phyloP scores from a whole-genome alignment of 2,888 invertebrate genomes.

The Mesochorus sp. region DNA sequence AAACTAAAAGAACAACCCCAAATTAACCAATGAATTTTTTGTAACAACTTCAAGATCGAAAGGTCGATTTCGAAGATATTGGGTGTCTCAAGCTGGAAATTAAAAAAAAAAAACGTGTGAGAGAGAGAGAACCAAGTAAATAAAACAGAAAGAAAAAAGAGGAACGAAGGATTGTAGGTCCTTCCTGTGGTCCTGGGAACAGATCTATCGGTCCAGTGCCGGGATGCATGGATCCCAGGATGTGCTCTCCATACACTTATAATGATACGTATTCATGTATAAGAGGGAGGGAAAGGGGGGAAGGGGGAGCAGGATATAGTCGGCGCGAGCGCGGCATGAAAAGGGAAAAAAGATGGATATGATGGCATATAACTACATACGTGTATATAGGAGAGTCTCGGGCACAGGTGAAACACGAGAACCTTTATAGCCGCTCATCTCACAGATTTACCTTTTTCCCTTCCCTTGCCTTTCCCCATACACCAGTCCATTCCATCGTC shows the following conservation, averaged over 20 bases:
- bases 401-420: slow-evolving; percentile 79
- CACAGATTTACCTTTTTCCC: slow-evolving; percentile 39
- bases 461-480: slow-evolving; percentile 17
- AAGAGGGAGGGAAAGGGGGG: no score
- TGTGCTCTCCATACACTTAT: slow-evolving; percentile 23
- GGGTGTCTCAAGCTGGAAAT: slow-evolving; percentile 22
- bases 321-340: slow-evolving; percentile 51
- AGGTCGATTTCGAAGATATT: slow-evolving; percentile 40
- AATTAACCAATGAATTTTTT: no score
- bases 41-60: background rate
- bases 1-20: no score
- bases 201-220: slow-evolving; percentile 44
- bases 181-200: slow-evolving; percentile 53
- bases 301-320: slow-evolving; percentile 44
- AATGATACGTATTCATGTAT: background rate
- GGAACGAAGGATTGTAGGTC: slow-evolving; percentile 38
- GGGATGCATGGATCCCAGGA: slow-evolving; percentile 48
- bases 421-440: slow-evolving; percentile 60
- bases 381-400: slow-evolving; percentile 52
- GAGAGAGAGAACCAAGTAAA: background rate
- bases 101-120: slow-evolving; percentile 9
- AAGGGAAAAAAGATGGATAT: slow-evolving; percentile 56
- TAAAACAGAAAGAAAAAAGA: slow-evolving; percentile 18
- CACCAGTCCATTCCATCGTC: slow-evolving; percentile 19
- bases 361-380: slow-evolving; percentile 36